Conservation (phyloP, 2,113 vertebrate species). For the Verasper variegatus region DNA sequence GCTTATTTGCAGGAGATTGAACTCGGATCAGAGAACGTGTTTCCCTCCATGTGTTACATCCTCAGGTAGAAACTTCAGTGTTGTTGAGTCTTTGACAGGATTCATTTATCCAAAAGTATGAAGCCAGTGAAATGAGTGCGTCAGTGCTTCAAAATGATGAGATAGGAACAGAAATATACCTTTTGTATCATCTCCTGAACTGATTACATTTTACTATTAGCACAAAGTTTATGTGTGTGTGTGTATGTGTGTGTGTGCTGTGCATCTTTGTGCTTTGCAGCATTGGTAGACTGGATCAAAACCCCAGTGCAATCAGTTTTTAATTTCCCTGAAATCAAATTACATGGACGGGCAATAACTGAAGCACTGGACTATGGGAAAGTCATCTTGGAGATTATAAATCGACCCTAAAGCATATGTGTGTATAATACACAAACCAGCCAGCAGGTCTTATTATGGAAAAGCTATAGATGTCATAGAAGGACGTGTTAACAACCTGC, state of each 20-base stretch:
- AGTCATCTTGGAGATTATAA: slow-evolving; percentile 62
- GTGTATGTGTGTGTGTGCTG: not conserved
- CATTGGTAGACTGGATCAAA: slow-evolving; percentile 48
- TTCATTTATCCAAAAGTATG: not conserved
- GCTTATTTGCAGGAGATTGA: not conserved
- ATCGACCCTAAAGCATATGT: slow-evolving; percentile 39
- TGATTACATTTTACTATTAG: slow-evolving; percentile 37
- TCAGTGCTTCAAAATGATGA: slow-evolving; percentile 9
- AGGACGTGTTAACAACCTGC: not conserved
- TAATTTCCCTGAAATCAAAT: slow-evolving; percentile 77
- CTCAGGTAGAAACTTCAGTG: not conserved
- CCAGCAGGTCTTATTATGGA: not conserved
- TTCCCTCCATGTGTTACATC: not conserved
- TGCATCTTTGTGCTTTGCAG: slow-evolving; percentile 16
- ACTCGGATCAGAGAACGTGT: not conserved
- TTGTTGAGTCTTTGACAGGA: not conserved
- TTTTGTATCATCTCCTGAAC: slow-evolving; percentile 33
- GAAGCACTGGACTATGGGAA: slow-evolving; percentile 54
- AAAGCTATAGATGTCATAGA: slow-evolving; percentile 1
- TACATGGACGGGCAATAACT: slow-evolving; percentile 66
- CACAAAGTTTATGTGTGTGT: not conserved
- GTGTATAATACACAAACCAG: slow-evolving; percentile 6
- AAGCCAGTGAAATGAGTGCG: not conserved
- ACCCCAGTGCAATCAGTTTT: slow-evolving; percentile 68
- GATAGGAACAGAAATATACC: slow-evolving; percentile 21